Evolutionary conservation across 2,888 invertebrate genomes (phyloP).

Genomic region (Lomographa bimaculata): DNA sequence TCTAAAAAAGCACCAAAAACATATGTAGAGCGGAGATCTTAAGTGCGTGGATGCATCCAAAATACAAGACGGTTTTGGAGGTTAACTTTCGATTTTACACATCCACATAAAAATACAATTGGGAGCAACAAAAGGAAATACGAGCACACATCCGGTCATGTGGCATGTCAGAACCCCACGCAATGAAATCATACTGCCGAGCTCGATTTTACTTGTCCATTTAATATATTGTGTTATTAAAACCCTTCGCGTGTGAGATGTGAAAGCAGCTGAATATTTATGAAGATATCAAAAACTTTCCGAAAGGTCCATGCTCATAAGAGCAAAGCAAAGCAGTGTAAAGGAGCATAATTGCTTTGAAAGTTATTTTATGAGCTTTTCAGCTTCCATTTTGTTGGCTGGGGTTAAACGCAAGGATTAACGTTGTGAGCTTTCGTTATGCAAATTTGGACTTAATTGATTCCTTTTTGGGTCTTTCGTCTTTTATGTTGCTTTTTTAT

Average conservation of each 20-base stretch:
- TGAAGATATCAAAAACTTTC: constrained; percentile 58
- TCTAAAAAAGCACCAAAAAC: constrained; percentile 32
- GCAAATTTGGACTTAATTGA: constrained; percentile 45
- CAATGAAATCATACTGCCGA: constrained; percentile 41
- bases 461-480: constrained; percentile 39
- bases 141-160: constrained; percentile 46
- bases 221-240: constrained; percentile 44
- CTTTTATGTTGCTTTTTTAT: constrained; percentile 35
- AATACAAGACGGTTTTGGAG: constrained; percentile 33
- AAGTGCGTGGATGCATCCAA: constrained; percentile 30
- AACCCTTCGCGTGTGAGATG: constrained; percentile 57
- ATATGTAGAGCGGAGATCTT: constrained; percentile 27
- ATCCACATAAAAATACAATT: constrained; percentile 62
- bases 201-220: constrained; percentile 41
- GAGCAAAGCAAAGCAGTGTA: constrained; percentile 52
- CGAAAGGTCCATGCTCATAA: constrained; percentile 48
- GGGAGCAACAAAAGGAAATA: constrained; percentile 54
- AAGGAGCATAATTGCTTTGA: constrained; percentile 62
- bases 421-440: constrained; percentile 53
- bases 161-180: constrained; percentile 40
- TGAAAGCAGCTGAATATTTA: constrained; percentile 74
- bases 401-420: constrained; percentile 48
- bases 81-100: constrained; percentile 68
- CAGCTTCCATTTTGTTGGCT: constrained; percentile 41
- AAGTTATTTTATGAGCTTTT: constrained; percentile 57